phyloP scores from a whole-genome alignment of 1,140 invertebrate genomes.

The Euwallacea similis region DNA sequence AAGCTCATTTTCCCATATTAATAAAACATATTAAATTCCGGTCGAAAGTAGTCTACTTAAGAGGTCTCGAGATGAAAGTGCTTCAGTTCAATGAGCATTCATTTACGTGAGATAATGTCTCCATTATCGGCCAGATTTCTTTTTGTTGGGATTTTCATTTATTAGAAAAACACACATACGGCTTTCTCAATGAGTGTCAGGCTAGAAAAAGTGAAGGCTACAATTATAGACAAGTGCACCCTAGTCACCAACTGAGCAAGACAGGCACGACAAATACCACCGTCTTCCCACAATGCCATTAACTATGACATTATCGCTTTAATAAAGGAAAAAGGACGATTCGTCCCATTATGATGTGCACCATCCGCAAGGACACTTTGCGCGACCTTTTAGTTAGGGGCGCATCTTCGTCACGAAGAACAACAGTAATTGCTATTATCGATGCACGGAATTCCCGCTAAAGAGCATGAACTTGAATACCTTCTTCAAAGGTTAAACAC shows the following conservation, averaged over 20 bases:
- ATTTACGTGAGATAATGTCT: slow-evolving; percentile 19
- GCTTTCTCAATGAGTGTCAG: background rate
- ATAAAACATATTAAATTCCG: slow-evolving; percentile 10
- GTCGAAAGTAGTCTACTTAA: slow-evolving; percentile 18
- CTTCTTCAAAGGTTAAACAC: slow-evolving; percentile 18
- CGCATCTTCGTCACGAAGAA: slow-evolving; percentile 19
- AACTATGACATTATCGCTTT: slow-evolving; percentile 4
- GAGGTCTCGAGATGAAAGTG: slow-evolving; percentile 5
- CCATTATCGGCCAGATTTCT: slow-evolving; percentile 12
- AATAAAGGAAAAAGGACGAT: background rate
- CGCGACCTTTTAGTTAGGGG: slow-evolving; percentile 3
- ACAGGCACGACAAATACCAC: slow-evolving; percentile 12
- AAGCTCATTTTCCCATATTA: slow-evolving; percentile 22
- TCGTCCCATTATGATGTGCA: background rate
- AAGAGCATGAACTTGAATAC: slow-evolving; percentile 21
- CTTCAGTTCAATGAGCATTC: slow-evolving; percentile 13
- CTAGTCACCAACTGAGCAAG: background rate
- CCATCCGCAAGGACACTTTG: background rate
- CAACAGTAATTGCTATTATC: background rate
- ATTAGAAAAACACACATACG: background rate
- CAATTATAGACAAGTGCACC: slow-evolving; percentile 1
- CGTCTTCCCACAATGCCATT: slow-evolving; percentile 17
- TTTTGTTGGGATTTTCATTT: slow-evolving; percentile 12
- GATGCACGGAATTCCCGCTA: slow-evolving; percentile 7
- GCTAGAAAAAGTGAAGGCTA: slow-evolving; percentile 4